Percentiles rank a stretch among this genome's conserved stretches.
These are phyloP conservation scores for Stegostoma tigrinum DNA, from an alignment of 2,113 vertebrate genomes.

Conservation along the genomic window DNA sequence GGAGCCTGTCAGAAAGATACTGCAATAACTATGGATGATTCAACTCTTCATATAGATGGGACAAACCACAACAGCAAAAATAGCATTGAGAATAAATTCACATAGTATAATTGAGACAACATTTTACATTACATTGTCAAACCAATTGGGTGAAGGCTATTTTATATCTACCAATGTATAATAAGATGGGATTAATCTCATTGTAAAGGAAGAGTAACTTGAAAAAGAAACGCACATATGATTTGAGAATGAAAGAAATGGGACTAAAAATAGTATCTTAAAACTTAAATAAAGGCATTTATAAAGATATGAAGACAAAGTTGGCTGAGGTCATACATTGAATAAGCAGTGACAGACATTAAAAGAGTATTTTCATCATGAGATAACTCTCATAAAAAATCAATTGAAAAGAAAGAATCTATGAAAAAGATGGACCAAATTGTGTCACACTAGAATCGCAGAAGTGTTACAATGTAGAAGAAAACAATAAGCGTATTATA, in stretches of 20 bases:
- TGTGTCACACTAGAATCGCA: too few relatives aligned
- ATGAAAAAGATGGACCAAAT: neutral
- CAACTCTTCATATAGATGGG: neutral
- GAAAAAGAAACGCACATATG: neutral
- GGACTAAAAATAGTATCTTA: neutral
- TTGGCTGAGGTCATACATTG: neutral
- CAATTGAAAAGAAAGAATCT: neutral
- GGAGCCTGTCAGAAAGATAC: neutral
- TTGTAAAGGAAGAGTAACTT: neutral
- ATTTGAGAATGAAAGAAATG: neutral
- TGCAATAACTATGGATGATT: neutral
- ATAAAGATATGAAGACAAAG: neutral
- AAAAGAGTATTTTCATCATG: too few relatives aligned
- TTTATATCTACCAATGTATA: neutral
- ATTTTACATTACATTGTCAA: neutral
- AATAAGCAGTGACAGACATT: neutral
- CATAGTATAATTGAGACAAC: neutral
- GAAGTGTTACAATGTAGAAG: too few relatives aligned
- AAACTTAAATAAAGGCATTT: neutral
- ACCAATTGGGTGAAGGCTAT: neutral
- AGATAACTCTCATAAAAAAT: neutral
- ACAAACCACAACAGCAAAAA: neutral
- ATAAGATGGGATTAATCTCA: neutral
- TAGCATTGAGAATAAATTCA: neutral
- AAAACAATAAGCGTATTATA: too few relatives aligned